Conservation (phyloP, 2,113 vertebrate genomes). For the Pan paniscus region DNA sequence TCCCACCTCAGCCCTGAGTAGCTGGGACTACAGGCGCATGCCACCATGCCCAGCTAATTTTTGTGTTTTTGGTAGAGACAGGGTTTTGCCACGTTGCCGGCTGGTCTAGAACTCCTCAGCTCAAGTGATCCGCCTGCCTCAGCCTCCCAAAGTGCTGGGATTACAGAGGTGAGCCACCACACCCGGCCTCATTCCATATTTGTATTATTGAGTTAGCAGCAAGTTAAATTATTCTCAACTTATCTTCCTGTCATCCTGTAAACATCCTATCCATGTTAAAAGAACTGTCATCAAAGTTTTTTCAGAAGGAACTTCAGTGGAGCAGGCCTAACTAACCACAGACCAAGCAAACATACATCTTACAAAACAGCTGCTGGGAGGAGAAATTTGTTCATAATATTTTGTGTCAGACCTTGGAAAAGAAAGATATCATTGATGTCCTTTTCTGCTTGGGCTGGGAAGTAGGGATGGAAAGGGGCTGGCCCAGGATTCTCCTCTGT, state of each 20-base stretch:
- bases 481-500: neutral
- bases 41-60: too few species aligned
- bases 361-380: neutral
- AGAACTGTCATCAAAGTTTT: neutral
- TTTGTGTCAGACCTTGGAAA: slow-evolving; percentile 71
- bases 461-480: neutral
- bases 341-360: neutral
- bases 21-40: too few species aligned
- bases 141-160: too few species aligned
- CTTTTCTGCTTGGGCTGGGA: slow-evolving; percentile 59
- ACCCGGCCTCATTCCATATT: neutral
- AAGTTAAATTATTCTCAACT: neutral
- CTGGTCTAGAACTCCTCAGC: too few species aligned
- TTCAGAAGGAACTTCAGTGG: neutral
- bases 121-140: too few species aligned
- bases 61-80: too few species aligned
- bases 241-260: neutral
- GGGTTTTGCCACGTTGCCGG: too few species aligned
- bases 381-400: too few species aligned
- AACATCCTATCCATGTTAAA: neutral
- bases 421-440: neutral
- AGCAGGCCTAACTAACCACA: neutral
- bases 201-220: neutral
- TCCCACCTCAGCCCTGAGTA: too few species aligned
- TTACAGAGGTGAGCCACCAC: too few species aligned